These are phyloP conservation scores for Acanthurus leucopareius DNA, from an alignment of 2,797 vertebrate genomes.

Conservation along the genomic window DNA sequence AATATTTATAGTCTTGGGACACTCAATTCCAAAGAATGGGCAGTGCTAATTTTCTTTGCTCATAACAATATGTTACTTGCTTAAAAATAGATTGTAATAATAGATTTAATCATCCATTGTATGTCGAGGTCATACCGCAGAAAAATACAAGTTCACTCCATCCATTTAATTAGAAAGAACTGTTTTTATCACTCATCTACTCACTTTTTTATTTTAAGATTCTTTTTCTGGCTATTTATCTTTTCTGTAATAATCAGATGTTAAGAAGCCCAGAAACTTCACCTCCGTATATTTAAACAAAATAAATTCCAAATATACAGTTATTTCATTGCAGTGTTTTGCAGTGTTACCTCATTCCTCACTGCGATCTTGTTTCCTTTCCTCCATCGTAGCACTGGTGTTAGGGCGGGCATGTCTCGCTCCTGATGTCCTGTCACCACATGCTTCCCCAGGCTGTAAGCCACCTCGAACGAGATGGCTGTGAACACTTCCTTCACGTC, in stretches of 20 bases:
- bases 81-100: not conserved
- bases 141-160: constrained; percentile 1
- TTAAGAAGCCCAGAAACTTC: not conserved
- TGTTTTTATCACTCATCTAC: not conserved
- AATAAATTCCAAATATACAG: not conserved
- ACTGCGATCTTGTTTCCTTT: constrained; percentile 93
- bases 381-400: constrained; percentile 94
- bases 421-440: constrained; percentile 79
- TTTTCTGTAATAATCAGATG: not conserved
- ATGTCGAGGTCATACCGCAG: not conserved
- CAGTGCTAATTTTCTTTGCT: not conserved
- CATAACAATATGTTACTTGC: not conserved
- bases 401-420: constrained; percentile 89
- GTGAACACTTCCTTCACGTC: constrained; percentile 96
- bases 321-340: not conserved
- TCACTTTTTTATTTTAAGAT: not conserved
- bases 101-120: not conserved
- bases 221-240: not conserved
- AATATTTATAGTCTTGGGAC: not conserved
- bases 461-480: constrained; percentile 93
- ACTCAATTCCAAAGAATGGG: not conserved
- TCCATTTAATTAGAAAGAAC: not conserved
- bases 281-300: not conserved
- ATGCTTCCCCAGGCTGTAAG: constrained; percentile 91
- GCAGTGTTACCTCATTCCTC: constrained; percentile 91